Percentiles rank a stretch among this genome's conserved stretches.
phyloP scores from a whole-genome alignment of 2,797 vertebrate species.

The Pogoniulus pusillus region DNA sequence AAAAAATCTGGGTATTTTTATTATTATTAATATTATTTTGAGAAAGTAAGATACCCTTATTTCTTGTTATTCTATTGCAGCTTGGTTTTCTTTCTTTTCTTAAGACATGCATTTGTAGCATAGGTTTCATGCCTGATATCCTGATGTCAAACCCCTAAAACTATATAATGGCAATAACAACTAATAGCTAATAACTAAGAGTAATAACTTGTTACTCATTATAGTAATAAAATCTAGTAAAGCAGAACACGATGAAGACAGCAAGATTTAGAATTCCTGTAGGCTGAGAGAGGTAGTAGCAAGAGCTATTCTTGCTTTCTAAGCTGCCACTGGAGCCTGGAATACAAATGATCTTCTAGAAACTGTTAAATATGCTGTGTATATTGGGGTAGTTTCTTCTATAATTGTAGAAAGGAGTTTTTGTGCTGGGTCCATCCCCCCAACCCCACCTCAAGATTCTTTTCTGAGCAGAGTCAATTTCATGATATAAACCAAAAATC shows the following conservation, averaged over 20 bases:
- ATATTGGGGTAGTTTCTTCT: neutral
- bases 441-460: neutral
- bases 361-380: neutral
- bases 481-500: neutral
- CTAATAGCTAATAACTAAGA: neutral
- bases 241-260: neutral
- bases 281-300: neutral
- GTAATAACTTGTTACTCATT: neutral
- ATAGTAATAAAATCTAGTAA: neutral
- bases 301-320: neutral
- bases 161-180: neutral
- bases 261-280: neutral
- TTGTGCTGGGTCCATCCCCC: neutral
- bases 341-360: neutral
- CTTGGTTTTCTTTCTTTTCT: neutral
- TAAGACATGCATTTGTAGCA: neutral
- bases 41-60: neutral
- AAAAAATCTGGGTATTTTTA: too few species aligned
- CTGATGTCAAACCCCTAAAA: neutral
- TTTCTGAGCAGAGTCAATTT: neutral
- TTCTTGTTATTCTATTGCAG: neutral
- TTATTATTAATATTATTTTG: neutral
- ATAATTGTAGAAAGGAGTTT: neutral
- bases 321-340: neutral
- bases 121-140: neutral